Base-by-base conservation (phyloP, 2,797 vertebrate species). In the Odontamblyopus rebecca region DNA sequence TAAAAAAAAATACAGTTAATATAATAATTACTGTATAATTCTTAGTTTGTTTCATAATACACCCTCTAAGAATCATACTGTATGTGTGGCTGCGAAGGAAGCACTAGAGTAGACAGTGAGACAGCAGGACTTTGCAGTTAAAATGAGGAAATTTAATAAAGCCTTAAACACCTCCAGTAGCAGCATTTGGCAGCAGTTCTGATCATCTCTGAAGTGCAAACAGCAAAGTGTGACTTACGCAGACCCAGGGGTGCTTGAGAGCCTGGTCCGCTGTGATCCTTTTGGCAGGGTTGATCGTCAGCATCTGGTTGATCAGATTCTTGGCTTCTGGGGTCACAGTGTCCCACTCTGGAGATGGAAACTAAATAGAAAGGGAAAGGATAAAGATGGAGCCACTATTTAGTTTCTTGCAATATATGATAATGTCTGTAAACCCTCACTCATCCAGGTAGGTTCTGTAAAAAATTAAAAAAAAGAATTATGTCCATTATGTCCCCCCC, bases 231-330 rank as follows among this genome's bases (percentile, higher is more conserved):
- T 18, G 50, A 98, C 98, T 97, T 95, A 99, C 98, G 60, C 97
- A 99, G 94, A 99, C 95, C 98, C 98, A 99, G n/a, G 98, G 98
- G 79, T 99, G 98, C 84, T 98, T 99, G 83, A 99, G 92, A 77
- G 98, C 98, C 93, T 99, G 97, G 87, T 98, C 96, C 67, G 97
- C 95, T 3, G 97, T 99, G 92, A 99, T 99, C 73, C 98, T 95
- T 87, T 99, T 99, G 76, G 98, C 96, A 15, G 98, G 98, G 89
- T 99, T 99, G 91, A 99, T 99, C 0, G 98, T 99, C 92, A 99
- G 85, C 98, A 99, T 99, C 91, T 99, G 98, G 91, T 99, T 99
- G 92, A 99, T 99, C 89, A 99, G 93, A 84, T 99, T 99, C 94
- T 99, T 99, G 88, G 98, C 98, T 93, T 99, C 98, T 0, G 97